phyloP scores from a whole-genome alignment of 2,888 invertebrate genomes.

The Idaea dimidiata region DNA sequence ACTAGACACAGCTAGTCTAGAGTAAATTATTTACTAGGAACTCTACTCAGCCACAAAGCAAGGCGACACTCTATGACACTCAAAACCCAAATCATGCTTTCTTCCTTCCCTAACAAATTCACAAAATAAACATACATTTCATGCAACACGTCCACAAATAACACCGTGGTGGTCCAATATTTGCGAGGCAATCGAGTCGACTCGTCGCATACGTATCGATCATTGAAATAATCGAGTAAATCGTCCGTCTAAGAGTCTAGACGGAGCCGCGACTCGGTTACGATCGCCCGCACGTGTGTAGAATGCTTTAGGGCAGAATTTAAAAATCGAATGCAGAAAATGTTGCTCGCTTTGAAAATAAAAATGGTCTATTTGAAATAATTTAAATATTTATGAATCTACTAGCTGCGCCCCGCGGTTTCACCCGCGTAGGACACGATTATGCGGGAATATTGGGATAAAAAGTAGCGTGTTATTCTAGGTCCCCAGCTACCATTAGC shows the following conservation, averaged over 20 bases:
- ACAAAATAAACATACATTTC: not conserved
- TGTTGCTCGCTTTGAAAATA: not conserved
- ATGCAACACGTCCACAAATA: conserved; percentile 14
- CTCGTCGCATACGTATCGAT: conserved; percentile 43
- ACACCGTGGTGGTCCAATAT: conserved; percentile 52
- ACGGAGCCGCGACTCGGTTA: conserved; percentile 44
- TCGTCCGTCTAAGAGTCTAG: conserved; percentile 45
- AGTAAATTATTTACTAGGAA: too few relatives aligned
- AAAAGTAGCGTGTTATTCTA: too few relatives aligned
- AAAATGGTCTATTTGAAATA: not conserved
- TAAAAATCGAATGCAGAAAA: not conserved
- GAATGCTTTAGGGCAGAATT: conserved; percentile 33
- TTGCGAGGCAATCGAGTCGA: conserved; percentile 39
- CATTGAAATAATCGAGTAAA: conserved; percentile 30
- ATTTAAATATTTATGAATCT: not conserved
- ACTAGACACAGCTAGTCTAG: too few relatives aligned
- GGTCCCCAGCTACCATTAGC: too few relatives aligned
- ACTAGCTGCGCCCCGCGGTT: too few relatives aligned
- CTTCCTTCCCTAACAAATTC: not conserved
- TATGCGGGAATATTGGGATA: too few relatives aligned
- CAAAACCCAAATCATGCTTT: not conserved
- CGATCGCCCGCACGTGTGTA: conserved; percentile 37
- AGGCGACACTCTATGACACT: not conserved
- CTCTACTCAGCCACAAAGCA: too few relatives aligned
- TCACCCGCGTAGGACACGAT: too few relatives aligned